These are phyloP conservation scores for Microctonus hyperodae DNA, from an alignment of 2,888 invertebrate genomes.

Conservation along the genomic window DNA sequence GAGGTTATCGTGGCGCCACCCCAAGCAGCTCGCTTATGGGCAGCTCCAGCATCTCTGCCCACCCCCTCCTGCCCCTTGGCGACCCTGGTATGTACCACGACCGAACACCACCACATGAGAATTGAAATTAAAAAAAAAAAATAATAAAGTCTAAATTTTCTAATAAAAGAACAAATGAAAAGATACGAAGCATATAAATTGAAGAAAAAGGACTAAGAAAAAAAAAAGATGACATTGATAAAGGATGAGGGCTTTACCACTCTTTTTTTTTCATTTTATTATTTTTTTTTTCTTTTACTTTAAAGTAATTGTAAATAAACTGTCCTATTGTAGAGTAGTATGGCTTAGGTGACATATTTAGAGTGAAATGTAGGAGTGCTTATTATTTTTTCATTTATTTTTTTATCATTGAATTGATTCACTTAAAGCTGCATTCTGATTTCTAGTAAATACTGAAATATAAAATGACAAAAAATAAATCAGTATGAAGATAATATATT, in stretches of 20 bases:
- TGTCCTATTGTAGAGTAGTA: conserved; percentile 43
- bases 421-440: conserved; percentile 23
- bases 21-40: conserved; percentile 71
- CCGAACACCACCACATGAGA: conserved; percentile 44
- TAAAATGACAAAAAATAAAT: background rate
- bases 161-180: background rate
- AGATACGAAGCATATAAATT: background rate
- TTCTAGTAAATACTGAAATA: background rate
- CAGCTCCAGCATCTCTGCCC: conserved; percentile 91
- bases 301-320: conserved; percentile 39
- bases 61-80: conserved; percentile 91
- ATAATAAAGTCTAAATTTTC: conserved; percentile 9
- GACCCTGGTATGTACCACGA: conserved; percentile 65
- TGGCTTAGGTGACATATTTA: conserved; percentile 21
- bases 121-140: background rate
- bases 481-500: background rate
- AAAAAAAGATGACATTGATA: background rate
- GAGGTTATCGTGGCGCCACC: conserved; percentile 69
- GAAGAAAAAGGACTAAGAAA: conserved; percentile 25
- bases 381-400: conserved; percentile 27
- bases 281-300: conserved; percentile 36
- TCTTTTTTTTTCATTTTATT: conserved; percentile 37
- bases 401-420: conserved; percentile 38
- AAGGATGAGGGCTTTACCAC: conserved; percentile 41
- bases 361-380: conserved; percentile 28